phyloP scores from a whole-genome alignment of 2,888 invertebrate genomes.

The Thecocarcelia acutangulata region DNA sequence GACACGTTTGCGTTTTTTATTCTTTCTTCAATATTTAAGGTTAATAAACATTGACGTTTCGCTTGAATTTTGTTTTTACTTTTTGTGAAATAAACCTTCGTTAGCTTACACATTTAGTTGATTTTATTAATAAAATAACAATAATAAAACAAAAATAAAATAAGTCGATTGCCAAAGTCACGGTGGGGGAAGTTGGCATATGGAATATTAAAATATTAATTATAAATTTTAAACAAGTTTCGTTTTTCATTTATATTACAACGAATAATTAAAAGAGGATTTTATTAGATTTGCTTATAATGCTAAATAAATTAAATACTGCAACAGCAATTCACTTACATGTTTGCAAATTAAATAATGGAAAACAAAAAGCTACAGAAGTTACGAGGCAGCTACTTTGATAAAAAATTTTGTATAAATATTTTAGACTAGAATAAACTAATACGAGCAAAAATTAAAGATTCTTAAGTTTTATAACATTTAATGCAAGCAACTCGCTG shows the following conservation, averaged over 20 bases:
- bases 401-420: no score
- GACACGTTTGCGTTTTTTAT: slow-evolving; percentile 49
- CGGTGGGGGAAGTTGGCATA: slow-evolving; percentile 15
- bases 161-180: slow-evolving; percentile 60
- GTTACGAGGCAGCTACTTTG: no score
- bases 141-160: slow-evolving; percentile 25
- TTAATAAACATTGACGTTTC: slow-evolving; percentile 53
- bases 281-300: slow-evolving; percentile 6
- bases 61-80: not conserved
- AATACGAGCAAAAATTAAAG: no score
- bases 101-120: slow-evolving; percentile 18
- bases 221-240: slow-evolving; percentile 10
- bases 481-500: no score
- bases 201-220: slow-evolving; percentile 60
- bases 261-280: slow-evolving; percentile 12
- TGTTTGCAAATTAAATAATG: no score
- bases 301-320: slow-evolving; percentile 3
- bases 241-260: not conserved
- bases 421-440: no score
- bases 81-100: no score
- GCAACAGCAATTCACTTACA: not conserved
- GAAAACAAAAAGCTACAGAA: no score
- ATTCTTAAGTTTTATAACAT: no score
- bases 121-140: slow-evolving; percentile 26
- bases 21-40: slow-evolving; percentile 43